Evolutionary conservation across 2,113 vertebrate genomes (phyloP).

Genomic region (Edolisoma coerulescens): DNA sequence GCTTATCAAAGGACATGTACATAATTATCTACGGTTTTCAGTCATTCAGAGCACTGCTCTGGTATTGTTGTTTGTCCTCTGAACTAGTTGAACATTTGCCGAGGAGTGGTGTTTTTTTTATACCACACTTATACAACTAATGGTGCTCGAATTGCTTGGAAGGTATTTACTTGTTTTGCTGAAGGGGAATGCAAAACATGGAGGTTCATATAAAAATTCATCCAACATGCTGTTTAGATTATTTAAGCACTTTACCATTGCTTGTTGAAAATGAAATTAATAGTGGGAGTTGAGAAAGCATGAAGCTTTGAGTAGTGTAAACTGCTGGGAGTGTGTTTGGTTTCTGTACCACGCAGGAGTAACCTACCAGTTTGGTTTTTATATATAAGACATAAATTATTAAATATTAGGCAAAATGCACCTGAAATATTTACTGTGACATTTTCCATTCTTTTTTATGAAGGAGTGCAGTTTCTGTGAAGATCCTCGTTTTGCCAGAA

Average conservation of each 20-base stretch:
- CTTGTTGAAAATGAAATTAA: not conserved
- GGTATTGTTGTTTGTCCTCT: not conserved
- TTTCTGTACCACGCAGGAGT: not conserved
- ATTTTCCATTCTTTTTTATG: not conserved
- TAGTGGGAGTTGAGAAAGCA: not conserved
- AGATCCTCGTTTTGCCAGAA: constrained; percentile 93
- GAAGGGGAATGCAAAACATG: not conserved
- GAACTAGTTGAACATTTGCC: not conserved
- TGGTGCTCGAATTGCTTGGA: not conserved
- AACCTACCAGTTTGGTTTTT: not conserved
- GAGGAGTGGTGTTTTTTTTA: not conserved
- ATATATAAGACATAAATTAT: not conserved
- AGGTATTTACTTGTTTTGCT: not conserved
- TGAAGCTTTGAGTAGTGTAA: not conserved
- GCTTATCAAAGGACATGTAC: not conserved
- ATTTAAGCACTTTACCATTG: not conserved
- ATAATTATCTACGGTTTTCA: not conserved
- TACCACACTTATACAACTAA: not conserved
- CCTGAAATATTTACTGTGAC: not conserved
- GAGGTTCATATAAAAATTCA: not conserved
- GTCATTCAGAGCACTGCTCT: not conserved
- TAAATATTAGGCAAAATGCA: not conserved
- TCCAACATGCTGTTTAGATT: not conserved
- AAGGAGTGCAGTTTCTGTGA: constrained; percentile 98
- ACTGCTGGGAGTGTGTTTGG: not conserved